Evolutionary conservation across 2,888 invertebrate species (phyloP), one percentile per base, ranked within the genome.

Genomic region (Nemotelus pantherinus): DNA sequence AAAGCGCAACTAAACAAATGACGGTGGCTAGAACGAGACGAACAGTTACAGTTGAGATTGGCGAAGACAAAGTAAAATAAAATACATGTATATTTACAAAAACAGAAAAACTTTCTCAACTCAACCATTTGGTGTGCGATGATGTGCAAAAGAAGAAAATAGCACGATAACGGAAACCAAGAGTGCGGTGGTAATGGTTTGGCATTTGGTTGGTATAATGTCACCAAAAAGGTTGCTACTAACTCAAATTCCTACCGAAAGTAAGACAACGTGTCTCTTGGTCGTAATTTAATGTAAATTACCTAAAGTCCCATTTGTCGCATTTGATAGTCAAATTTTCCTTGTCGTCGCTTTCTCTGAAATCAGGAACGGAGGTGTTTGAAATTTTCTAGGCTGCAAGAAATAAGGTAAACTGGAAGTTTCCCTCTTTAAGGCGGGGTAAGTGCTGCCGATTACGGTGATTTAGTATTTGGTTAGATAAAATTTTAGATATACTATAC

Each of bases 281-380:
- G 47, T 50, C 74, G 63, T 74, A 74, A 74, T 74, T 60, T 48
- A 74, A 74, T 74, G 74, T 60, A 74, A 74, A 74, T 74, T 74
- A 74, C 74, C 74, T 3, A 9, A 50, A 60, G 48, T 63, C 74
- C 74, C 74, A 74, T 74, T 74, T 74, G 74, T 74, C 74, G 74
- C 47, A 74, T 74, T 74, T 74, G 63, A 74, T 60, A 74, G 60
- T 60, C 74, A 74, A 74, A 74, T 74, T 74, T 74, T 45, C 48
- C 9, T 47, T 55, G 53, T 70, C 70, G 53, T 70, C 70, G 53
- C 43, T 41, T 70, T 53, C n/a, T 3, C 41, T 7, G 25, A 25
- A 25, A n/a, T 57, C 10, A 25, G 58, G 25, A 25, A 58, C 9
- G 50, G 58, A 58, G 10, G 25, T 25, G 25, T 25, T 58, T 58